Conservation (phyloP, 2,888 invertebrate species). For the Drosophila kambysellisi region DNA sequence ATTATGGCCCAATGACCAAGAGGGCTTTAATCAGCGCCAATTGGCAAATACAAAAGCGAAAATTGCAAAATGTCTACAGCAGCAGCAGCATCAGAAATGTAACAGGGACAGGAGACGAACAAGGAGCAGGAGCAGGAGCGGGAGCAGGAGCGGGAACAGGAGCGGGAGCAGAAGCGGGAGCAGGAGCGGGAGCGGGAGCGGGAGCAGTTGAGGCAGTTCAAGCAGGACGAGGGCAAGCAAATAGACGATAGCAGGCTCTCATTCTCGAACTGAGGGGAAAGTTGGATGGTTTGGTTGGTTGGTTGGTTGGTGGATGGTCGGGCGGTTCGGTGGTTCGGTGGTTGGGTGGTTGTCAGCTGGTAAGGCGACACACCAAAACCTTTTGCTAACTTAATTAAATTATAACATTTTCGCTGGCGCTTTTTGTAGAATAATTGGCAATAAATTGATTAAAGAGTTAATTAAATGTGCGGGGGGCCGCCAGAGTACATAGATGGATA, state of each 20-base stretch:
- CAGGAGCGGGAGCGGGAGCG: background rate
- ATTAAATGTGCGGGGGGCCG: conserved; percentile 66
- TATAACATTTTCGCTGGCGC: conserved; percentile 75
- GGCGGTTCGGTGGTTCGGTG: conserved; percentile 16
- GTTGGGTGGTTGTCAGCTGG: conserved; percentile 14
- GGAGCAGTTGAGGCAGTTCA: background rate
- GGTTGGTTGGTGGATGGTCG: background rate
- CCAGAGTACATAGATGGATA: conserved; percentile 56
- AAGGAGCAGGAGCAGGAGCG: too few species aligned
- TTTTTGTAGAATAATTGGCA: conserved; percentile 78
- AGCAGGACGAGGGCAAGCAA: conserved; percentile 7
- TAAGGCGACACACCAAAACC: conserved; percentile 67
- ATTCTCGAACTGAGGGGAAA: conserved; percentile 12
- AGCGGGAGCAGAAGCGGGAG: background rate
- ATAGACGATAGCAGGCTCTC: conserved; percentile 18
- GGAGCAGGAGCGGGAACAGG: background rate
- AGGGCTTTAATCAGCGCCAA: conserved; percentile 74
- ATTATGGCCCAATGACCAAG: conserved; percentile 71
- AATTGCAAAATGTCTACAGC: conserved; percentile 59
- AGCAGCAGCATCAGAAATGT: background rate
- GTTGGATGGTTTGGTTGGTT: conserved; percentile 1
- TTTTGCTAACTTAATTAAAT: conserved; percentile 80
- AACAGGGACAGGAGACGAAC: background rate
- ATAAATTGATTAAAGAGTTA: conserved; percentile 79
- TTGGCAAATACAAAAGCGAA: conserved; percentile 75